Percentiles rank a stretch among this genome's conserved stretches.
These are phyloP conservation scores for Rotaria sp. DNA, from an alignment of 2,888 invertebrate species.

Conservation along the genomic window DNA sequence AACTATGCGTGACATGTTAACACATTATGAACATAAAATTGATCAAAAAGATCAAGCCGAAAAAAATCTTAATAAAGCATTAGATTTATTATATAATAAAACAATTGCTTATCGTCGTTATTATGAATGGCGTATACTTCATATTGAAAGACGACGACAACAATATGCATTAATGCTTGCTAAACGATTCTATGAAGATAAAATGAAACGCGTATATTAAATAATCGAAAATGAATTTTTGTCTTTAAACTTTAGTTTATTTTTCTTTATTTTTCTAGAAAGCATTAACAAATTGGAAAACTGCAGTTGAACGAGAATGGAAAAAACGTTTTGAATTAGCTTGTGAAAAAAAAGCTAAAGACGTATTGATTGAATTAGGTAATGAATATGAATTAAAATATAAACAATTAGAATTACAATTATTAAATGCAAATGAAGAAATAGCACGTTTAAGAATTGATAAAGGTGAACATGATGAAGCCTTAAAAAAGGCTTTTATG, in stretches of 20 bases:
- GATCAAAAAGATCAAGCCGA: slow-evolving; percentile 3
- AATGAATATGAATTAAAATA: slow-evolving; percentile 45
- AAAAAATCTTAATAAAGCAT: slow-evolving; percentile 12
- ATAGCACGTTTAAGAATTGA: slow-evolving; percentile 36
- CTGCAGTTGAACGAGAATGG: neutral
- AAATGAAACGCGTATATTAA: neutral
- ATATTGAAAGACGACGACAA: neutral
- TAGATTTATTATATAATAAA: neutral
- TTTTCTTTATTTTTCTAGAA: neutral
- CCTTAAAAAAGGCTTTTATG: slow-evolving; percentile 56
- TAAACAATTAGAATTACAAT: slow-evolving; percentile 26
- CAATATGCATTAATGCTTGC: neutral
- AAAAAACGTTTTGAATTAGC: slow-evolving; percentile 47
- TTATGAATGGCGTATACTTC: slow-evolving; percentile 17
- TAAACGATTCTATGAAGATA: neutral
- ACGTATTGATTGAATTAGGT: slow-evolving; percentile 52
- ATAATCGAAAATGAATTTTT: neutral
- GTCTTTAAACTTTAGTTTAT: too few species aligned
- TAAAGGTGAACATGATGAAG: slow-evolving; percentile 46
- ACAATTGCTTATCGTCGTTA: neutral
- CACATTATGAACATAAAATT: neutral
- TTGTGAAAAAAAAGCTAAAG: slow-evolving; percentile 53
- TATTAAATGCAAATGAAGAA: slow-evolving; percentile 18
- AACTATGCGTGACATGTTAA: slow-evolving; percentile 16
- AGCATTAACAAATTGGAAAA: neutral